Conservation (phyloP, 2,888 invertebrate genomes). For the Drosophila pseudotalamancana region DNA sequence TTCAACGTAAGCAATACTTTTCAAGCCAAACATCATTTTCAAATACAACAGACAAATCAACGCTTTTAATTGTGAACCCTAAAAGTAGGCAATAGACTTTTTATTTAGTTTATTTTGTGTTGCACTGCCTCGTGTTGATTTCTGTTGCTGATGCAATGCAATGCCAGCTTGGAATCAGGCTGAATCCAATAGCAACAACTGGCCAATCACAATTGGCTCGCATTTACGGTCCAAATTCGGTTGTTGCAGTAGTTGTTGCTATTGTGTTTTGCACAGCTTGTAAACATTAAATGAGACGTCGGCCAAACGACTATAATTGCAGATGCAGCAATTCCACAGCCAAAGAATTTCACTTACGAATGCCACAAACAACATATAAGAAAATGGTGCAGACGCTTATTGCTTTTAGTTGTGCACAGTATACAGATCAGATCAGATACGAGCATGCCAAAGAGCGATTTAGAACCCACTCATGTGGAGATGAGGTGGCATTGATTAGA, state of each 20-base stretch:
- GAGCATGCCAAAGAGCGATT: slow-evolving; percentile 38
- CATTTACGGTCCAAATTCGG: slow-evolving; percentile 37
- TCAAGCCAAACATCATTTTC: too few species aligned
- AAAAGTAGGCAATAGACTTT: slow-evolving; percentile 19
- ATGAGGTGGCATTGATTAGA: slow-evolving; percentile 51
- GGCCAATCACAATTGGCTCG: slow-evolving; percentile 51
- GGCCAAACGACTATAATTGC: slow-evolving; percentile 64
- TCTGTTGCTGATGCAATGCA: slow-evolving; percentile 76
- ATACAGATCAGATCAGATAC: slow-evolving; percentile 15
- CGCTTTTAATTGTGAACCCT: neutral
- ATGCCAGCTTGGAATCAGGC: slow-evolving; percentile 61
- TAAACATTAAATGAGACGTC: slow-evolving; percentile 45
- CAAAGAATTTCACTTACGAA: slow-evolving; percentile 65
- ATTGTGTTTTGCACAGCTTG: slow-evolving; percentile 26
- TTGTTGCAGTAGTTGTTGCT: slow-evolving; percentile 8
- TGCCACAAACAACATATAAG: slow-evolving; percentile 57
- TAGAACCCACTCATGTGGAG: slow-evolving; percentile 51
- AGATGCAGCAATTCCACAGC: slow-evolving; percentile 73
- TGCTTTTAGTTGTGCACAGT: slow-evolving; percentile 50
- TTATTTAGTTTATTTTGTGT: neutral
- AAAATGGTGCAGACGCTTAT: slow-evolving; percentile 46
- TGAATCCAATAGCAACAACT: slow-evolving; percentile 14
- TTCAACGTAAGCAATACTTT: too few species aligned
- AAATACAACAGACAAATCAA: neutral
- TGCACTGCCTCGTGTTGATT: slow-evolving; percentile 6